phyloP scores from a whole-genome alignment of 2,797 vertebrate genomes.

The Hydrocynus forskahlii region DNA sequence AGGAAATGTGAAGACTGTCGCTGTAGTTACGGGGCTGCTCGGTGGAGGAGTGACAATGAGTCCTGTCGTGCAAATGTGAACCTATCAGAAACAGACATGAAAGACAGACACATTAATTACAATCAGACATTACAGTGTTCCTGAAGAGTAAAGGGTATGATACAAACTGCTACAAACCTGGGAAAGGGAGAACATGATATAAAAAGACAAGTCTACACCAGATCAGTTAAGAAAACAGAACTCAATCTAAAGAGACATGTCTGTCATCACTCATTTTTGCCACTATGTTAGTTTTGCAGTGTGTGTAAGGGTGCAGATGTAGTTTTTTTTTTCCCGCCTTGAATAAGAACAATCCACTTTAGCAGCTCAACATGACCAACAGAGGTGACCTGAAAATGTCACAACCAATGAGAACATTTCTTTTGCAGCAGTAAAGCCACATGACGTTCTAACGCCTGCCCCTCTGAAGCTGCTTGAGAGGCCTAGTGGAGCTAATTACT shows the following conservation, averaged over 20 bases:
- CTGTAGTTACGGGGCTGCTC: constrained; percentile 95
- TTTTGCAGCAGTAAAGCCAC: constrained; percentile 29
- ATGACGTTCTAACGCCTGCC: constrained; percentile 21
- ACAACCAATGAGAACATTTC: constrained; percentile 52
- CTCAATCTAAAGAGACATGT: constrained; percentile 19
- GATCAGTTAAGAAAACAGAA: constrained; percentile 4
- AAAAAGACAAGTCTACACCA: constrained; percentile 6
- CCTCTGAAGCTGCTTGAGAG: constrained; percentile 8
- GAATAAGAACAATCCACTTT: constrained; percentile 38
- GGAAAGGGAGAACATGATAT: constrained; percentile 7
- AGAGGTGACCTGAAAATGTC: constrained; percentile 53
- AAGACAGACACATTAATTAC: too few relatives aligned
- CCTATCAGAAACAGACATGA: constrained; percentile 74
- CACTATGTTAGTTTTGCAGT: background rate
- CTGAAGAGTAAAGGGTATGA: background rate
- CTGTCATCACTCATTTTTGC: constrained; percentile 30
- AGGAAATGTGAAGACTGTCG: constrained; percentile 93
- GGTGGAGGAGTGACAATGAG: constrained; percentile 97
- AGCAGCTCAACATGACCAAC: constrained; percentile 20
- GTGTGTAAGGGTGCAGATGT: background rate
- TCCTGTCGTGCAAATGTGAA: constrained; percentile 96
- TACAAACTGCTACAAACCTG: constrained; percentile 13
- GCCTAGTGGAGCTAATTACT: constrained; percentile 32
- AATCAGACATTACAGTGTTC: too few relatives aligned
- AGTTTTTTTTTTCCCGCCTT: background rate